phyloP scores from a whole-genome alignment of 2,113 vertebrate species.

The Microtus oregoni region DNA sequence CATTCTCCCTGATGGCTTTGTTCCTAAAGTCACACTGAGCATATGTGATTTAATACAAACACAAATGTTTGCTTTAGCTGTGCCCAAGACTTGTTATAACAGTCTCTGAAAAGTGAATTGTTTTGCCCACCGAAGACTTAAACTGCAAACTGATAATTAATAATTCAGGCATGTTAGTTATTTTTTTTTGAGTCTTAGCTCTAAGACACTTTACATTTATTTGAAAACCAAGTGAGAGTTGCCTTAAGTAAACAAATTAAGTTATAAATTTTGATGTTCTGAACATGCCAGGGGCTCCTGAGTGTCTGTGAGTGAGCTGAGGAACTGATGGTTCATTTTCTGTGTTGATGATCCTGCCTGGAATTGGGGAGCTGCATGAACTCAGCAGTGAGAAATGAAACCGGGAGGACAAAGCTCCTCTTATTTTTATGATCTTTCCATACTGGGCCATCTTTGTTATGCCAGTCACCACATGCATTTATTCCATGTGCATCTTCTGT shows the following conservation, averaged over 20 bases:
- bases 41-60: conserved; percentile 83
- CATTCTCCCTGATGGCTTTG: conserved; percentile 75
- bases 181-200: conserved; percentile 63
- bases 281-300: conserved; percentile 48
- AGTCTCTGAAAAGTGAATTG: conserved; percentile 84
- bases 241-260: conserved; percentile 74
- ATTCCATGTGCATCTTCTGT: neutral
- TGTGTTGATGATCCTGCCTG: conserved; percentile 67
- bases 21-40: conserved; percentile 82
- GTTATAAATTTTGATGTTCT: conserved; percentile 71
- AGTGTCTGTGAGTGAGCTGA: conserved; percentile 61
- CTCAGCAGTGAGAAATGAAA: conserved; percentile 83
- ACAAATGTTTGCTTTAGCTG: conserved; percentile 84
- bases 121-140: conserved; percentile 86
- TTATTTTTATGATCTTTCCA: conserved; percentile 61
- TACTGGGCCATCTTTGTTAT: conserved; percentile 2
- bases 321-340: conserved; percentile 72
- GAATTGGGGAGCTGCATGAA: conserved; percentile 76
- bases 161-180: conserved; percentile 79
- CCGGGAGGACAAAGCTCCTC: conserved; percentile 70
- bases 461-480: conserved; percentile 7
- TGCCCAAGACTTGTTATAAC: conserved; percentile 80
- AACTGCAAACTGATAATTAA: conserved; percentile 83
- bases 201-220: conserved; percentile 76
- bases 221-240: conserved; percentile 81